A percentile compares a stretch with the other conserved stretches of the same genome.
Conservation (phyloP, 2,797 vertebrate species). For the Tympanoctomys barrerae region DNA sequence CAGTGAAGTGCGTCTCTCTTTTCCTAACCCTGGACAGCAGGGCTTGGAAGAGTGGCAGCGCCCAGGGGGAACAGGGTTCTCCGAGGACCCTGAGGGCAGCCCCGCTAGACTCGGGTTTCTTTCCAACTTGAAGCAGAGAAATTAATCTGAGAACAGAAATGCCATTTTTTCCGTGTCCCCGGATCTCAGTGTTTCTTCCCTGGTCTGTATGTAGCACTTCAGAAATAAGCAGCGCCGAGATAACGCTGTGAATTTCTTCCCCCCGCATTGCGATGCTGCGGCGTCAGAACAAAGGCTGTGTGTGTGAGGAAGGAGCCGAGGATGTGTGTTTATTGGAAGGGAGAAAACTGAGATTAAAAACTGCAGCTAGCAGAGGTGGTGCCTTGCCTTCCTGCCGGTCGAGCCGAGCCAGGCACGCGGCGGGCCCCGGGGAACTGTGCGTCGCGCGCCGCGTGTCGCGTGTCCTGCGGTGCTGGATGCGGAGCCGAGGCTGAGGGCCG, state of each 20-base stretch:
- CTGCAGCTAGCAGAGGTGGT: constrained; percentile 61
- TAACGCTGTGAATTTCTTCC: constrained; percentile 61
- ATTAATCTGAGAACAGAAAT: constrained; percentile 65
- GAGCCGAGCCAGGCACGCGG: background rate
- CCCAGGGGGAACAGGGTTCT: background rate
- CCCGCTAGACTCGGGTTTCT: background rate
- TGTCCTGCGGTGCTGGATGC: constrained; percentile 76
- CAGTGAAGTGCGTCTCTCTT: background rate
- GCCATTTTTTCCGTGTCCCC: background rate
- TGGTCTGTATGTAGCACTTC: constrained; percentile 70
- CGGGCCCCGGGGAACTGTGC: background rate
- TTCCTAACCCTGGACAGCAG: background rate
- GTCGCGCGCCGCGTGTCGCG: background rate
- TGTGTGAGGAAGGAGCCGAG: constrained; percentile 51
- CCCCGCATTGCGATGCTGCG: constrained; percentile 59
- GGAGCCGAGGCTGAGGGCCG: constrained; percentile 86
- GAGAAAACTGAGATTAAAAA: constrained; percentile 75
- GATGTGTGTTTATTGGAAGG: constrained; percentile 70
- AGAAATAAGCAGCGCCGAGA: constrained; percentile 76
- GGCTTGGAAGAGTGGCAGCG: background rate
- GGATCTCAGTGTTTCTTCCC: constrained; percentile 64
- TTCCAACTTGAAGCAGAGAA: constrained; percentile 61
- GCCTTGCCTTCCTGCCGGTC: constrained; percentile 34
- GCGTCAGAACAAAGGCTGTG: constrained; percentile 81
- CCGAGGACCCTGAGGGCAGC: background rate